Evolutionary conservation across 2,888 invertebrate genomes (phyloP).

Genomic region (Perizoma affinitatum): DNA sequence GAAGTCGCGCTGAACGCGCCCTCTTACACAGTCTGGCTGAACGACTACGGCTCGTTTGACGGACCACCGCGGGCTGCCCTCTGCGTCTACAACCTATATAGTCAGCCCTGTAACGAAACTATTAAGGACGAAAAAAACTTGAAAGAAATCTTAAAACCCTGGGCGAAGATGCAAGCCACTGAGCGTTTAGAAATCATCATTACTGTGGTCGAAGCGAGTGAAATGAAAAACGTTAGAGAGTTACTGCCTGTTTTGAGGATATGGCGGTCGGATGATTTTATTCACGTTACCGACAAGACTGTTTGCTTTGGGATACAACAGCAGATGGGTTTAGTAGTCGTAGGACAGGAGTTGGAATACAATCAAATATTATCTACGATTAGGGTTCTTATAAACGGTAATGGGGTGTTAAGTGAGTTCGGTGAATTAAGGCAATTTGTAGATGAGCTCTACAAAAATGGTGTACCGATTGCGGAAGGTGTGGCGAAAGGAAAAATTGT

Average conservation of each 20-base stretch:
- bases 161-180: background rate
- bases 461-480: background rate
- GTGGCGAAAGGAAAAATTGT: no score
- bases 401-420: background rate
- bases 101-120: no score
- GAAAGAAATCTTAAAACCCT: background rate
- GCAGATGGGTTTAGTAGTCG: slow-evolving; percentile 19
- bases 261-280: slow-evolving; percentile 5
- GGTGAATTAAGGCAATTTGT: background rate
- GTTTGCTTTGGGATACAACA: slow-evolving; percentile 9
- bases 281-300: slow-evolving; percentile 14
- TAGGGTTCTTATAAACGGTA: background rate
- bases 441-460: background rate
- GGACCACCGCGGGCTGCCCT: slow-evolving; percentile 44
- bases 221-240: no score
- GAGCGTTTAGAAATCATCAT: slow-evolving; percentile 1
- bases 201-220: background rate
- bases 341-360: background rate
- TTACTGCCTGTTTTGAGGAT: background rate
- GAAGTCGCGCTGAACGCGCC: slow-evolving; percentile 49
- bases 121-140: background rate
- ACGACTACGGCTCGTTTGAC: slow-evolving; percentile 51
- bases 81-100: slow-evolving; percentile 6
- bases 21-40: slow-evolving; percentile 56
- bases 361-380: background rate